Conservation (phyloP, 2,797 vertebrate genomes). For the Myotis planiceps region DNA sequence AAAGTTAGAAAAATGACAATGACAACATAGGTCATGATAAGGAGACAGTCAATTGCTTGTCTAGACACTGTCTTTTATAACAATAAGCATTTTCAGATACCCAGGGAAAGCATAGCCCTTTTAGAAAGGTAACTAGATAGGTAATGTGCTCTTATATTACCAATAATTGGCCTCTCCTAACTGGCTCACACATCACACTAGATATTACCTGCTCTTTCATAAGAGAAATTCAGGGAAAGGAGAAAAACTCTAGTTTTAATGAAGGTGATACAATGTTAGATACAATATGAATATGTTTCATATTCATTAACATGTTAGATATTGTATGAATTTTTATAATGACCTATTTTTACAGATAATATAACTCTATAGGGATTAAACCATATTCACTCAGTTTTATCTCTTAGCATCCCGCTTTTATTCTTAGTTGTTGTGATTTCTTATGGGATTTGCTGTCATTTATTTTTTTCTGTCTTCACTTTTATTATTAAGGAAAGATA, state of each 20-base stretch:
- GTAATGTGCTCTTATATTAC: conserved; percentile 68
- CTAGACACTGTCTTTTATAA: conserved; percentile 80
- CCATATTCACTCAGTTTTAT: not conserved
- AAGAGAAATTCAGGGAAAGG: conserved; percentile 36
- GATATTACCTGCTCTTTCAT: not conserved
- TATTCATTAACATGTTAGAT: not conserved
- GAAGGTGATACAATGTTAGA: not conserved
- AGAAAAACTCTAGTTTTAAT: conserved; percentile 40
- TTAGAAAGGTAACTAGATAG: conserved; percentile 72
- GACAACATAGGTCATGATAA: conserved; percentile 62
- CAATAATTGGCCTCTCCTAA: conserved; percentile 70
- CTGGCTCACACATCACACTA: conserved; percentile 8
- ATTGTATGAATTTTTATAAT: not conserved
- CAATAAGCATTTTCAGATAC: conserved; percentile 67
- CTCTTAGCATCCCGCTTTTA: not conserved
- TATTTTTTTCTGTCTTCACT: not conserved
- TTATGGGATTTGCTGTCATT: not conserved
- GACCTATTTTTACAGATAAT: not conserved
- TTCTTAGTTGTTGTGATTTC: not conserved
- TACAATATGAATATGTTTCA: not conserved
- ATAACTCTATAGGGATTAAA: not conserved
- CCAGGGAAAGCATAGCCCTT: conserved; percentile 54
- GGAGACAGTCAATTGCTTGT: conserved; percentile 72
- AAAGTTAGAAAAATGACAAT: conserved; percentile 48
- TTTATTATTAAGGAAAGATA: not conserved